A percentile compares a stretch with the other conserved stretches of the same genome.
phyloP scores from a whole-genome alignment of 2,888 invertebrate species.

The Heteromurus nitidus region DNA sequence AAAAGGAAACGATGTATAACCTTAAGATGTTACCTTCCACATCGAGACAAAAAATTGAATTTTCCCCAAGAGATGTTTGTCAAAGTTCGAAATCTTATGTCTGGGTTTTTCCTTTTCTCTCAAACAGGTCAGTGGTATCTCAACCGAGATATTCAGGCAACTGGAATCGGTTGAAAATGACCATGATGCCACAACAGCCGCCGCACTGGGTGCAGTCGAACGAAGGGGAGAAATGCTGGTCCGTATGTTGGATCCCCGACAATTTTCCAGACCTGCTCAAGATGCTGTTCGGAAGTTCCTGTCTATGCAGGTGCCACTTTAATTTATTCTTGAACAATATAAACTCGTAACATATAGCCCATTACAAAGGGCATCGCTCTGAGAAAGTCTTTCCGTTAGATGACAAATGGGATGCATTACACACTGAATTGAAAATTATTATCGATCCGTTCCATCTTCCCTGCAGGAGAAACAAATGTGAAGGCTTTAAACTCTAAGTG shows the following conservation, averaged over 20 bases:
- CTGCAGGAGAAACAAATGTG: background rate
- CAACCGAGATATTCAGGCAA: conserved; percentile 96
- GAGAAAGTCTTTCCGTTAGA: too few species aligned
- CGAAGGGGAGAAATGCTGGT: conserved; percentile 95
- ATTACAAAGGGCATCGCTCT: too few species aligned
- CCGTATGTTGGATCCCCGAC: conserved; percentile 89
- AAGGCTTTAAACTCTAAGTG: background rate
- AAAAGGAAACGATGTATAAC: too few species aligned
- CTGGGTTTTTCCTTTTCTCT: too few species aligned
- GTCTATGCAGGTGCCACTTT: conserved; percentile 86
- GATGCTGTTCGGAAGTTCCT: conserved; percentile 92
- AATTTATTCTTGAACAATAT: too few species aligned
- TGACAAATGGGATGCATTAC: conserved; percentile 1
- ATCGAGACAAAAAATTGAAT: too few species aligned
- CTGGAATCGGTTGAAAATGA: conserved; percentile 97
- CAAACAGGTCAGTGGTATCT: conserved; percentile 93
- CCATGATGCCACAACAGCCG: conserved; percentile 93
- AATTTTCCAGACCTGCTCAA: conserved; percentile 89
- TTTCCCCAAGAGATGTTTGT: background rate
- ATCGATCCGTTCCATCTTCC: background rate
- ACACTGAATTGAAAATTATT: conserved; percentile 3
- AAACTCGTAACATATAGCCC: too few species aligned
- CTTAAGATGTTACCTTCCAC: too few species aligned
- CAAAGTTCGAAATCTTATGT: background rate
- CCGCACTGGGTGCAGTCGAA: conserved; percentile 91